Base-by-base conservation (phyloP, 2,113 vertebrate genomes). In the Alectura lathami region DNA sequence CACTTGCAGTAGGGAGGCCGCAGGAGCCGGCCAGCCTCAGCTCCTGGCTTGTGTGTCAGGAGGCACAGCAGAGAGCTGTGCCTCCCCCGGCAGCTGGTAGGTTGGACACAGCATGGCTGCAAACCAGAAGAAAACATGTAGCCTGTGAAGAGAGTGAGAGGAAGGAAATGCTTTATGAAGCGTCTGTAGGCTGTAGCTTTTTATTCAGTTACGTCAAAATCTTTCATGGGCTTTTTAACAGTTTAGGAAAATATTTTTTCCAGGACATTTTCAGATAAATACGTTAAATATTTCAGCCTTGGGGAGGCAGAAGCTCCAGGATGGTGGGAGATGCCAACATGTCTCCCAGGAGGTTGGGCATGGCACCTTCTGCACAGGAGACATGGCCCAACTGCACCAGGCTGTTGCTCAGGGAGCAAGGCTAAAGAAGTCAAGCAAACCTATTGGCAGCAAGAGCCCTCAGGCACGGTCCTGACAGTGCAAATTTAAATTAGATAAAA, bases 41-140 rank as follows among this genome's bases (percentile, higher is more conserved):
- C 78, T 1, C 0, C n/a, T 34, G 23, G 26, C 51, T 77, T 53
- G 20, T 56, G 18, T 45, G 64, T n/a, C 60, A 54, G 34, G 34
- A 57, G 77, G 53, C 0, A 0, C 59, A 78, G 73, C 12, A 34
- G 11, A 54, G 15, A 5, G 9, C 2, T 0, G 0, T 30, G 27
- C 36, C 56, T 42, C 23, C 17, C 22, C 1, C 0, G 11, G 22
- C 17, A 48, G 32, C 68, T 75, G 47, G 22, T 62, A 11, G 7
- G 40, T 56, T 43, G 26, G 30, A 42, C 21, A 24, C 11, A 17
- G 36, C 53, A 17, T 9, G 40, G 24, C 14, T 3, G 2, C 13
- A 26, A 27, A 36, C 24, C 47, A 48, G 17, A 68, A 11, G 40
- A 48, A 30, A 56, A 21, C 15, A 5, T 21, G 40, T 24, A 50